Evolutionary conservation across 1,140 invertebrate species (phyloP).

Genomic region (Epicauta chinensis): DNA sequence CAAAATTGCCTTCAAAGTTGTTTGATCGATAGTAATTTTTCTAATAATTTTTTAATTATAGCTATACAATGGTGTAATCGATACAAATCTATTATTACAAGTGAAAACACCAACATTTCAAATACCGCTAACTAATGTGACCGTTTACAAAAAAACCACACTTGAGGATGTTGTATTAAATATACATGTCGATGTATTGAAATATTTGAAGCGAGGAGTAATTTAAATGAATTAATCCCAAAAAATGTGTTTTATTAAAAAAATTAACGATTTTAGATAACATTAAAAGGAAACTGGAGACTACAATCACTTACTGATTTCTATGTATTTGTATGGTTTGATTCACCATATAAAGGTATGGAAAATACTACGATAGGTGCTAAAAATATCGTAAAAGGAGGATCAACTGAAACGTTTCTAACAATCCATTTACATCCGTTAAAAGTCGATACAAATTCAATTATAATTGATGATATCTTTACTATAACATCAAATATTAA

Average conservation of each 20-base stretch:
- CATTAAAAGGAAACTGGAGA: conserved; percentile 44
- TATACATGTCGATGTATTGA: too few relatives aligned
- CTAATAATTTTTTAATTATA: conserved; percentile 21
- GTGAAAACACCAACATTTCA: conserved; percentile 54
- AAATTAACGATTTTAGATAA: conserved; percentile 20
- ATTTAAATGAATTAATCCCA: too few relatives aligned
- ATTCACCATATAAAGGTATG: conserved; percentile 48
- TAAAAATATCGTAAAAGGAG: conserved; percentile 23
- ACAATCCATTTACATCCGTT: conserved; percentile 30
- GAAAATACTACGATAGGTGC: conserved; percentile 43
- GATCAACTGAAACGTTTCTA: conserved; percentile 21
- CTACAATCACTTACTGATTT: conserved; percentile 46
- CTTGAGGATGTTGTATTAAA: conserved; percentile 4
- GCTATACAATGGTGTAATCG: conserved; percentile 22
- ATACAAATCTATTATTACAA: conserved; percentile 37
- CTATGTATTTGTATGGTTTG: conserved; percentile 43
- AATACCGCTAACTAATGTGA: conserved; percentile 55
- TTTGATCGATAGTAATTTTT: too few relatives aligned
- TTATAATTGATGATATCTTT: conserved; percentile 28
- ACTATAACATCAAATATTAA: conserved; percentile 21
- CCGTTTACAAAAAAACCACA: conserved; percentile 49
- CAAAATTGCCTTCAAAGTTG: too few relatives aligned
- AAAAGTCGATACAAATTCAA: conserved; percentile 29
- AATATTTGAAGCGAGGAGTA: too few relatives aligned
- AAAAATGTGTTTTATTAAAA: too few relatives aligned